Evolutionary conservation across 2,797 vertebrate genomes (phyloP), one percentile per base, ranked within the genome.

Genomic region (Alfaro cultratus): DNA sequence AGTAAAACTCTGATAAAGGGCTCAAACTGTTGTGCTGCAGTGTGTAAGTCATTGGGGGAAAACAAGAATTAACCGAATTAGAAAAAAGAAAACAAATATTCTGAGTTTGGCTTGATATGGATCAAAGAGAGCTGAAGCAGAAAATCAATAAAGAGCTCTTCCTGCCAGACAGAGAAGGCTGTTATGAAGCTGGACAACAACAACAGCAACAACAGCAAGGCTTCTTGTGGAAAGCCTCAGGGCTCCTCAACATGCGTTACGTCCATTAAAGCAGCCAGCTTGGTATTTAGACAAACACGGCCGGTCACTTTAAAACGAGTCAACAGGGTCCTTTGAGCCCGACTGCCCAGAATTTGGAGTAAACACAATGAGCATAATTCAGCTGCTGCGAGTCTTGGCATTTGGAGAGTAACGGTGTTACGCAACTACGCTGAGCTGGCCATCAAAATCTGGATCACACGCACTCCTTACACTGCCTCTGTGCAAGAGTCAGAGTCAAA

Each of bases 331-430:
- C 71, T 80, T 79, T 62, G 67, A 83, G 79, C 82, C 15, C 18
- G 71, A 62, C n/a, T 34, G 73, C 68, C 74, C 29, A 16, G 10
- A 74, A 85, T 78, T 67, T 16, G 77, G 79, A 81, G 88, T 70
- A 83, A 91, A 86, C 81, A 93, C 89, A 93, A 87, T 79, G 87
- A 90, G 76, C 31, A 79, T 75, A 87, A 88, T 90, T 93, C 91
- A 93, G 83, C 86, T 45, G 83, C 88, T 83, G 15, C 88, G 84
- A 90, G 86, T 88, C 85, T 89, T 85, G 87, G 90, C 84, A 91
- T 94, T 93, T 85, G 78, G 81, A 87, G 82, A 43, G 39, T 84
- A 76, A 90, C 86, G 86, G 85, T 70, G 85, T 94, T 94, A 90
- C 75, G 89, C 87, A 94, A 94, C 85, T 21, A 1, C 8, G 79